Percentiles rank a stretch among this genome's conserved stretches.
phyloP scores from a whole-genome alignment of 2,797 vertebrate species.

The Heteromormyrus szaboi region DNA sequence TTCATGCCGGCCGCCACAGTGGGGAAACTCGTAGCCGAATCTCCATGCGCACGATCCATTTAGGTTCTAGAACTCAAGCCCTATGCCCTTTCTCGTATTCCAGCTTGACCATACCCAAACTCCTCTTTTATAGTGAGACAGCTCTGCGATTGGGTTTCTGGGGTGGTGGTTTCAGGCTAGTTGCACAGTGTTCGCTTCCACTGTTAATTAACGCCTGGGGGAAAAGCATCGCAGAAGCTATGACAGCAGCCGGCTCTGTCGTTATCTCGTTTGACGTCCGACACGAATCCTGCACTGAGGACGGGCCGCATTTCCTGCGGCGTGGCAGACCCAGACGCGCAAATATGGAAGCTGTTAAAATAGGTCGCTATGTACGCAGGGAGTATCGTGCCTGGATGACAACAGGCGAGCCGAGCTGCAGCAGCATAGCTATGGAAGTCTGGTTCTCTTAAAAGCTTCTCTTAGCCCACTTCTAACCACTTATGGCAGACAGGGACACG shows the following conservation, averaged over 20 bases:
- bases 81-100: conserved; percentile 44
- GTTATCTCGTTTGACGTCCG: conserved; percentile 35
- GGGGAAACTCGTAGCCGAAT: background rate
- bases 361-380: background rate
- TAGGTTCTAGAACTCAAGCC: conserved; percentile 12
- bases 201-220: conserved; percentile 42
- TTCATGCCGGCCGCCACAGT: background rate
- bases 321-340: background rate
- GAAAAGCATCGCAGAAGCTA: conserved; percentile 15
- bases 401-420: conserved; percentile 17
- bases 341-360: background rate
- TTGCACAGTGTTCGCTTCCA: conserved; percentile 37
- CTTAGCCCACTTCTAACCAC: background rate
- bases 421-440: background rate
- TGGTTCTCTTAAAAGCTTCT: background rate
- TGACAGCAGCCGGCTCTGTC: conserved; percentile 38
- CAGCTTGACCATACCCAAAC: background rate
- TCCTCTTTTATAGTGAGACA: conserved; percentile 41
- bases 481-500: background rate
- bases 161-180: conserved; percentile 36
- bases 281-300: conserved; percentile 22
- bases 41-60: conserved; percentile 14
- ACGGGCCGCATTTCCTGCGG: conserved; percentile 29
- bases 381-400: conserved; percentile 32
- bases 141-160: conserved; percentile 48